phyloP scores from a whole-genome alignment of 1,140 invertebrate species.

The Drosophila novamexicana region DNA sequence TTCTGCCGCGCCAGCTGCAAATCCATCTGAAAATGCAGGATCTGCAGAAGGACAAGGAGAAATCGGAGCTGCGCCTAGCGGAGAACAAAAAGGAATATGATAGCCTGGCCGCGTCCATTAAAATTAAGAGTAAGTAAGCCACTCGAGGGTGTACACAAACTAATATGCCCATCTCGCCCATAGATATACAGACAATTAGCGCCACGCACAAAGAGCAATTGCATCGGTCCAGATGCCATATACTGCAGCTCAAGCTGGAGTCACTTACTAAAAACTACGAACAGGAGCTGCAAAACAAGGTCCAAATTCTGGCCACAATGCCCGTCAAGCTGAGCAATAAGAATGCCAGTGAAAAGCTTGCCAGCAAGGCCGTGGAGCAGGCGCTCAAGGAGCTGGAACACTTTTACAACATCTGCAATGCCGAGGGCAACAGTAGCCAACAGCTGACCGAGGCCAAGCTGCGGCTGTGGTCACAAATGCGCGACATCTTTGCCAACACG shows the following conservation, averaged over 20 bases:
- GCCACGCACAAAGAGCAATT: constrained; percentile 56
- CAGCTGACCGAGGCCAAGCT: constrained; percentile 55
- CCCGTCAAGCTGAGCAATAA: constrained; percentile 61
- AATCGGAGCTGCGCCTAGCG: constrained; percentile 21
- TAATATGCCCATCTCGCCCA: not conserved
- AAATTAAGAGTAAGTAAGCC: constrained; percentile 64
- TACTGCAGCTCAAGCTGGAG: constrained; percentile 63
- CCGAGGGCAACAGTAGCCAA: constrained; percentile 29
- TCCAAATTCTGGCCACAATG: constrained; percentile 61
- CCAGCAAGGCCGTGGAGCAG: constrained; percentile 59
- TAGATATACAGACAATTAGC: constrained; percentile 72
- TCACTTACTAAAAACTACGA: constrained; percentile 49
- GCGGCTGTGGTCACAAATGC: constrained; percentile 68
- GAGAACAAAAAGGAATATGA: constrained; percentile 64
- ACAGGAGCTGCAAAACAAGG: constrained; percentile 55
- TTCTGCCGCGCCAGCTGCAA: constrained; percentile 69
- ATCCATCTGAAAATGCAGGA: constrained; percentile 63
- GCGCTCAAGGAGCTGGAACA: constrained; percentile 66
- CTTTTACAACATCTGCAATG: constrained; percentile 62
- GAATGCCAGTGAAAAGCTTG: constrained; percentile 67
- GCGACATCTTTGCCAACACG: constrained; percentile 62
- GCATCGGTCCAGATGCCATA: constrained; percentile 45
- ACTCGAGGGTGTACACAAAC: not conserved
- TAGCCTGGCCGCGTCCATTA: constrained; percentile 50
- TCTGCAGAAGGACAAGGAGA: constrained; percentile 52